Evolutionary conservation across 2,113 vertebrate species (phyloP), one percentile per base, ranked within the genome.

Genomic region (Sminthopsis crassicaudata): DNA sequence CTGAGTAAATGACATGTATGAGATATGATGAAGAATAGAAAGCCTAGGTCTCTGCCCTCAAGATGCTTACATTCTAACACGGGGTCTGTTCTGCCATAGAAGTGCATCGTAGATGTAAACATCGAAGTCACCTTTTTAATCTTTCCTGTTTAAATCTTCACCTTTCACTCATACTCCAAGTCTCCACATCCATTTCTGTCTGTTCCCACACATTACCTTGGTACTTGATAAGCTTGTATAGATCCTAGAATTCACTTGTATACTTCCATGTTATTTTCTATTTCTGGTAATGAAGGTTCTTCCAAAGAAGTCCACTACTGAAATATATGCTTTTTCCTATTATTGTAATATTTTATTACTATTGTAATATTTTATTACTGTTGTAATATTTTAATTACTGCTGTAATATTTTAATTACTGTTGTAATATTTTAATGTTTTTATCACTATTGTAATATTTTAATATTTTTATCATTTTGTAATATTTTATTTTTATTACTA

Each of bases 191-290:
- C 84, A 51, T 22, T 89, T 93, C 90, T 16, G 8, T 91, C 51
- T 60, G 30, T 27, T 30, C 8, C 50, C 50, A 16, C 2, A 51
- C 22, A 84, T 46, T 11, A n/a, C 36, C 14, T 7, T 84, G 46
- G 36, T 48, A 84, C 23, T n/a, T n/a, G 19, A n/a, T 42, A 50
- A 12, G 10, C 76, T 92, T 9, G 76, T 92, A 92, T 55, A n/a
- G 88, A 14, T 27, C 76, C 54, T 55, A 16, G 24, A 93, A 51
- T 90, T 55, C 36, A 48, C 42, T n/a, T 90, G 90, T 50, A n/a
- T 60, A n/a, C 91, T 92, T 67, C n/a, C 50, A 25, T 55, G 89
- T 89, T 11, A 53, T 46, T 95, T 76, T 92, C 25, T 53, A 48
- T 26, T 60, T 90, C 50, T n/a, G 89, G 26, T 46, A 54, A 57